phyloP scores from a whole-genome alignment of 1,140 invertebrate genomes.

The Tetraneura akinire region DNA sequence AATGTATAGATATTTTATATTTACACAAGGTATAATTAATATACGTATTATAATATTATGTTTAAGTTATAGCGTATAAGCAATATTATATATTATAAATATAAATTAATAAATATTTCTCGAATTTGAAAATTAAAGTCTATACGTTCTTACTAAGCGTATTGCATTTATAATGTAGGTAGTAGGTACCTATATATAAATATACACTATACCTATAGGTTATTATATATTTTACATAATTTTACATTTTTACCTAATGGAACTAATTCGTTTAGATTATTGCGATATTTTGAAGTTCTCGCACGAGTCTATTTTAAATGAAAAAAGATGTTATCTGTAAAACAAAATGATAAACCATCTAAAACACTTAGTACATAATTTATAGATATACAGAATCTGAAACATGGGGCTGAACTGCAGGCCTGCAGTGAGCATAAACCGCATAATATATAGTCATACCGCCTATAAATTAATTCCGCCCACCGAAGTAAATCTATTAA shows the following conservation, averaged over 20 bases:
- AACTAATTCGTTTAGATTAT: constrained; percentile 26
- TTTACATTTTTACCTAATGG: background rate
- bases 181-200: too few relatives aligned
- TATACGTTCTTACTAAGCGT: background rate
- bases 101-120: too few relatives aligned
- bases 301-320: constrained; percentile 10
- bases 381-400: background rate
- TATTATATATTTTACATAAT: background rate
- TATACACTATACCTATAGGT: too few relatives aligned
- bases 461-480: constrained; percentile 32
- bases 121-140: background rate
- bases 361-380: constrained; percentile 19
- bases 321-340: constrained; percentile 5
- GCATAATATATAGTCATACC: background rate
- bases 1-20: too few relatives aligned
- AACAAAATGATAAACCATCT: constrained; percentile 19
- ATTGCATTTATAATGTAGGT: background rate
- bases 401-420: too few relatives aligned
- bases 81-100: too few relatives aligned
- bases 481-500: constrained; percentile 21
- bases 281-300: background rate
- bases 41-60: too few relatives aligned
- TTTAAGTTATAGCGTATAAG: background rate
- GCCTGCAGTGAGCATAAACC: background rate
- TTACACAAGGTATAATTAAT: too few relatives aligned